phyloP scores from a whole-genome alignment of 2,113 vertebrate genomes.

The Spea multiplicata region DNA sequence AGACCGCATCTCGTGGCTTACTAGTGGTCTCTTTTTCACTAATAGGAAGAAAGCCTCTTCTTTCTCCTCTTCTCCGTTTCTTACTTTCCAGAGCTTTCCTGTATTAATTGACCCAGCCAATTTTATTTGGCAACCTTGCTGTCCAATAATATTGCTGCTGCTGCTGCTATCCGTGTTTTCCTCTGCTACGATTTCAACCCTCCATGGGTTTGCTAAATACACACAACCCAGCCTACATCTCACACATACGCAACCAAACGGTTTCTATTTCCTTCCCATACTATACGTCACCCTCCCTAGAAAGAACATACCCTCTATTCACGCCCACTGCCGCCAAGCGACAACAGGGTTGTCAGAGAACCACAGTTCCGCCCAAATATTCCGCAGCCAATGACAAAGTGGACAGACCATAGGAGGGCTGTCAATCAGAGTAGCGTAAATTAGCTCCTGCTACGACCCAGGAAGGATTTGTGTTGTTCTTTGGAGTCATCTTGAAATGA shows the following conservation, averaged over 20 bases:
- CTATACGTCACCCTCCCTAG: not conserved
- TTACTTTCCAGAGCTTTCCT: conserved; percentile 9
- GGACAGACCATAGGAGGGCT: not conserved
- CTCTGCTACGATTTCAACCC: too few species aligned
- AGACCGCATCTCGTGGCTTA: not conserved
- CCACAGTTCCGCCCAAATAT: not conserved
- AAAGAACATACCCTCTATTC: too few species aligned
- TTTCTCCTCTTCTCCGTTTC: conserved; percentile 16
- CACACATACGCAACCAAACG: not conserved
- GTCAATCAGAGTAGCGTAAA: not conserved
- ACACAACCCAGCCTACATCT: not conserved
- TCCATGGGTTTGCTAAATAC: not conserved
- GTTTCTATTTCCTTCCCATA: not conserved
- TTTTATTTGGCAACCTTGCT: too few species aligned
- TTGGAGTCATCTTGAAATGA: too few species aligned
- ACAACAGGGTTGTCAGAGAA: not conserved
- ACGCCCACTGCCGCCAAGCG: too few species aligned
- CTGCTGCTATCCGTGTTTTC: too few species aligned
- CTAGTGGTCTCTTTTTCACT: too few species aligned
- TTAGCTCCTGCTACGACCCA: not conserved
- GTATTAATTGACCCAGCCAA: not conserved
- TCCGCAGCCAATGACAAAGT: not conserved
- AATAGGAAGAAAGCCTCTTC: not conserved
- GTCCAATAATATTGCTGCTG: too few species aligned
- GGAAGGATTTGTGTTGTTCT: too few species aligned